Conservation (phyloP, 2,113 vertebrate species). For the Gymnogyps californianus region DNA sequence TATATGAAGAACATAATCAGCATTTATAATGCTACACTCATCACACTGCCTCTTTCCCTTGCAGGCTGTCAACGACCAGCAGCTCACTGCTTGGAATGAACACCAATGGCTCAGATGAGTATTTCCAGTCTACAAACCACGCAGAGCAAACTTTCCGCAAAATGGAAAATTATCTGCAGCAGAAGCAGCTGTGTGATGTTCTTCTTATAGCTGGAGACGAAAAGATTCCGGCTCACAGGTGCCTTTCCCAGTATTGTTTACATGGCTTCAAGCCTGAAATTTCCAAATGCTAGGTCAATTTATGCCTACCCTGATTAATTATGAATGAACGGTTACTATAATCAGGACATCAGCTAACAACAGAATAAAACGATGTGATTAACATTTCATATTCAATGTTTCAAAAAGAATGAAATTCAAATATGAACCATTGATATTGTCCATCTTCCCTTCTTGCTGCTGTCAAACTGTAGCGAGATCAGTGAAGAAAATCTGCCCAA, state of each 20-base stretch:
- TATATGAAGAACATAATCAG: rapidly evolving
- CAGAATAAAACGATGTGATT: neutral
- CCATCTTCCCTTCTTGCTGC: neutral
- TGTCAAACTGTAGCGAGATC: neutral
- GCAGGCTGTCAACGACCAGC: conserved; percentile 78
- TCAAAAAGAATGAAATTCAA: neutral
- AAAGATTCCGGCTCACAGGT: conserved; percentile 96
- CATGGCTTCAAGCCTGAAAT: neutral
- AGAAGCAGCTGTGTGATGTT: conserved; percentile 95
- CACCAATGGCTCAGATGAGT: conserved; percentile 82
- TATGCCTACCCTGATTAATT: neutral
- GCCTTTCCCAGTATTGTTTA: neutral
- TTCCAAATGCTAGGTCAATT: neutral
- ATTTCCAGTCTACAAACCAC: conserved; percentile 88
- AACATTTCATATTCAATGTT: rapidly evolving
- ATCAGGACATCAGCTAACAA: neutral
- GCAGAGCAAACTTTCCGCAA: conserved; percentile 92
- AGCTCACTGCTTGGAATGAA: conserved; percentile 78
- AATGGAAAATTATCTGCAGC: conserved; percentile 95
- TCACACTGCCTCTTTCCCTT: neutral
- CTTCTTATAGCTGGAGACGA: conserved; percentile 90
- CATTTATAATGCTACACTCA: rapidly evolving
- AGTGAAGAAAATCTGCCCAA: neutral
- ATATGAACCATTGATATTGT: no score
- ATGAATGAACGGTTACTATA: neutral